These are phyloP conservation scores for Omphaloscelis lunosa DNA, from an alignment of 2,888 invertebrate genomes.

Conservation along the genomic window DNA sequence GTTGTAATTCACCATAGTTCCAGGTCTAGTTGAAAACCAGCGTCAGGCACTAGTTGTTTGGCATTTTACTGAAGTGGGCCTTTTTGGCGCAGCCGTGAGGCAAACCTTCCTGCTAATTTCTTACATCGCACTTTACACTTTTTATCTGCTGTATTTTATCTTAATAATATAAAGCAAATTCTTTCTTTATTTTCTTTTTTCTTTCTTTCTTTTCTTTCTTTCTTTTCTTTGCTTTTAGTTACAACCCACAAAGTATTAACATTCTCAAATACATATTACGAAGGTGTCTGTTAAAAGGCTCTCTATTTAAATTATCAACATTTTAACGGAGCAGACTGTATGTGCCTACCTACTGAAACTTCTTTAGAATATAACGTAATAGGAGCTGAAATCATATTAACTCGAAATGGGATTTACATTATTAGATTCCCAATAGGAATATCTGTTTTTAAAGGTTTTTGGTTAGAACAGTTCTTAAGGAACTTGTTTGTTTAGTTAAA, in stretches of 20 bases:
- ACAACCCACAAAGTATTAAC: neutral
- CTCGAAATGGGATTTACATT: conserved; percentile 70
- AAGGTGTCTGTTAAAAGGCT: neutral
- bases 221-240: neutral
- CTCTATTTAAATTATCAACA: conserved; percentile 7
- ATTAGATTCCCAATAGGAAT: conserved; percentile 70
- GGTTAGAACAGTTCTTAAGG: neutral
- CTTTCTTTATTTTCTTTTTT: too few species aligned
- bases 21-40: too few species aligned
- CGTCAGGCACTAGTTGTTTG: too few species aligned
- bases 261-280: neutral
- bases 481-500: neutral
- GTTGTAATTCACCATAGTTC: neutral
- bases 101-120: too few species aligned
- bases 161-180: too few species aligned
- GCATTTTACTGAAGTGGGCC: too few species aligned
- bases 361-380: conserved; percentile 71
- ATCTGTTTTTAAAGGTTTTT: conserved; percentile 65
- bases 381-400: conserved; percentile 73
- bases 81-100: too few species aligned
- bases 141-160: too few species aligned
- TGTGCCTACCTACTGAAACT: conserved; percentile 54
- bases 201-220: too few species aligned
- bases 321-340: conserved; percentile 40
- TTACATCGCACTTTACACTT: too few species aligned